These are phyloP conservation scores for Nasonia longicornis DNA, from an alignment of 1,140 invertebrate genomes.

Conservation along the genomic window DNA sequence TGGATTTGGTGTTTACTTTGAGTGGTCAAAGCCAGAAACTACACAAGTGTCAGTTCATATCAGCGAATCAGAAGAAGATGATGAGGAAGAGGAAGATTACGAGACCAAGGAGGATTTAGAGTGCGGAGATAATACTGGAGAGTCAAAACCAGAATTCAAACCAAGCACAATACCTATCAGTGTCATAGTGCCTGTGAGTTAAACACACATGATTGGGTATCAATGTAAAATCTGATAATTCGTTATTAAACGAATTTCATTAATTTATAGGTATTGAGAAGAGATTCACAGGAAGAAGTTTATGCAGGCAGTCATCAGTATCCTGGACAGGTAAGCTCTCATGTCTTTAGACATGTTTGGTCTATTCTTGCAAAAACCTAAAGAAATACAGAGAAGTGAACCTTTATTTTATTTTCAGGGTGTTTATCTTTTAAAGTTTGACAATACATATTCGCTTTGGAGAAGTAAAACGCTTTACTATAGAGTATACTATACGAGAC, in stretches of 20 bases:
- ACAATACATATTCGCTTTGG: slow-evolving; percentile 99
- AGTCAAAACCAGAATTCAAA: slow-evolving; percentile 57
- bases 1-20: slow-evolving; percentile 98
- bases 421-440: slow-evolving; percentile 98
- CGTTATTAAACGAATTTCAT: slow-evolving; percentile 53
- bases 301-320: slow-evolving; percentile 97
- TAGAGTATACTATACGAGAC: slow-evolving; percentile 94
- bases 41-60: slow-evolving; percentile 90
- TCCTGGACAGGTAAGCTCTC: slow-evolving; percentile 79
- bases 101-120: slow-evolving; percentile 75
- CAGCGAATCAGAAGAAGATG: slow-evolving; percentile 93
- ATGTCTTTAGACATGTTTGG: not conserved
- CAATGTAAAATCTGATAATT: not conserved
- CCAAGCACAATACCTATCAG: slow-evolving; percentile 62
- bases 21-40: slow-evolving; percentile 91
- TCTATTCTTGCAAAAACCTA: not conserved
- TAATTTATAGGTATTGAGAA: slow-evolving; percentile 92
- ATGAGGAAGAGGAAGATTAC: slow-evolving; percentile 84
- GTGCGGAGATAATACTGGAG: slow-evolving; percentile 61
- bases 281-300: slow-evolving; percentile 96
- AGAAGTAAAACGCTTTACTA: slow-evolving; percentile 99
- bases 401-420: slow-evolving; percentile 70
- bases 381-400: not conserved
- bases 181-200: slow-evolving; percentile 65
- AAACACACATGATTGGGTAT: slow-evolving; percentile 1